Evolutionary conservation across 2,888 invertebrate genomes (phyloP).

Genomic region (Melanotus villosus): DNA sequence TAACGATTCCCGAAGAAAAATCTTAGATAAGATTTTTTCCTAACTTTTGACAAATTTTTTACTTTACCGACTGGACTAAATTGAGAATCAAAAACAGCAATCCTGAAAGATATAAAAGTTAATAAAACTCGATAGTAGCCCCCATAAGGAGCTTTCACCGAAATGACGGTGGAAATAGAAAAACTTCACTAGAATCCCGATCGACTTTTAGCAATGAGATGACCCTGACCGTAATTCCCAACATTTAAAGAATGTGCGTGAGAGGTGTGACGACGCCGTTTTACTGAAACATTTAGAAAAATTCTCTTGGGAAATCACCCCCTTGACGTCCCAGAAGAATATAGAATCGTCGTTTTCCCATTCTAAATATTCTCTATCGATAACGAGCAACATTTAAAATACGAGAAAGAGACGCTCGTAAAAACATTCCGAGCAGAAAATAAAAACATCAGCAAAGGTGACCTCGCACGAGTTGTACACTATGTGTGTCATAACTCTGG

Average conservation of each 20-base stretch:
- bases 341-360: background rate
- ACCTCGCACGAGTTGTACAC: slow-evolving; percentile 44
- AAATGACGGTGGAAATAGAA: too few relatives aligned
- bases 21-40: too few relatives aligned
- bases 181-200: too few relatives aligned
- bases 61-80: too few relatives aligned
- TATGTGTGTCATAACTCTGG: slow-evolving; percentile 43
- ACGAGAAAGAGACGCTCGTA: background rate
- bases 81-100: too few relatives aligned
- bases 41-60: too few relatives aligned
- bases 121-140: too few relatives aligned
- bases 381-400: background rate
- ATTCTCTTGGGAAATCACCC: slow-evolving; percentile 2
- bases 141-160: too few relatives aligned
- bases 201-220: background rate
- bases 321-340: background rate
- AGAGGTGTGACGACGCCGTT: slow-evolving; percentile 9
- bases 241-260: slow-evolving; percentile 2
- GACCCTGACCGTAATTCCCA: background rate
- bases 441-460: slow-evolving; percentile 24
- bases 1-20: too few relatives aligned
- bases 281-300: slow-evolving; percentile 1
- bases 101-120: too few relatives aligned
- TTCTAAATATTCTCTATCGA: background rate
- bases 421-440: background rate